Percentiles rank a stretch among this genome's conserved stretches.
These are phyloP conservation scores for Tyto alba DNA, from an alignment of 2,113 vertebrate species.

Conservation along the genomic window DNA sequence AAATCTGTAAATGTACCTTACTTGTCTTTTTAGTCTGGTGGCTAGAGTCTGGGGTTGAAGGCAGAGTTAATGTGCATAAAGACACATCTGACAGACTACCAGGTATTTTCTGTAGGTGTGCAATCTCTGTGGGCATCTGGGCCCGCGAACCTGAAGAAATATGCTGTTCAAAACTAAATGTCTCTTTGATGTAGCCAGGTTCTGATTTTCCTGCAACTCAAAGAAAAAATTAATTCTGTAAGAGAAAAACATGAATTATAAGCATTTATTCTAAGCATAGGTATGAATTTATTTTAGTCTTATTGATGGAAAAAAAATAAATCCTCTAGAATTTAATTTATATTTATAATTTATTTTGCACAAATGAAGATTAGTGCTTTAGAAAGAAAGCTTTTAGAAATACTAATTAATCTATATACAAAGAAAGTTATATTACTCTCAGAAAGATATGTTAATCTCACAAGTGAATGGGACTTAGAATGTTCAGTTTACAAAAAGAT, in stretches of 20 bases:
- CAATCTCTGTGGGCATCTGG: neutral
- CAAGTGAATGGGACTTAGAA: neutral
- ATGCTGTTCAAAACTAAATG: slow-evolving; percentile 58
- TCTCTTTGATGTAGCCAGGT: slow-evolving; percentile 59
- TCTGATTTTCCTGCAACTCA: slow-evolving; percentile 59
- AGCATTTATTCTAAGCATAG: neutral
- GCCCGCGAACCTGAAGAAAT: slow-evolving; percentile 9
- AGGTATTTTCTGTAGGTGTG: neutral
- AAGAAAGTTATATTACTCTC: neutral
- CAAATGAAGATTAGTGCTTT: neutral
- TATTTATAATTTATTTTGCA: neutral
- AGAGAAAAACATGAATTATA: neutral
- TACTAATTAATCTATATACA: neutral
- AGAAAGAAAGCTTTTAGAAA: neutral
- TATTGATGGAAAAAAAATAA: neutral
- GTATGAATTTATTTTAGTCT: neutral
- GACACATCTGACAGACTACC: neutral
- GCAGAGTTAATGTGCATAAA: slow-evolving; percentile 28
- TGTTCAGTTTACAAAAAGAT: neutral
- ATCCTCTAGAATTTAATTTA: neutral
- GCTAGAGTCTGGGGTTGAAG: neutral
- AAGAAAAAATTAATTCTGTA: neutral
- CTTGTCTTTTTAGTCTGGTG: neutral
- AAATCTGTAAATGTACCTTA: slow-evolving; percentile 7
- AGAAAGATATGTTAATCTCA: neutral